Base-by-base conservation (phyloP, 2,888 invertebrate species). In the Leucania comma region DNA sequence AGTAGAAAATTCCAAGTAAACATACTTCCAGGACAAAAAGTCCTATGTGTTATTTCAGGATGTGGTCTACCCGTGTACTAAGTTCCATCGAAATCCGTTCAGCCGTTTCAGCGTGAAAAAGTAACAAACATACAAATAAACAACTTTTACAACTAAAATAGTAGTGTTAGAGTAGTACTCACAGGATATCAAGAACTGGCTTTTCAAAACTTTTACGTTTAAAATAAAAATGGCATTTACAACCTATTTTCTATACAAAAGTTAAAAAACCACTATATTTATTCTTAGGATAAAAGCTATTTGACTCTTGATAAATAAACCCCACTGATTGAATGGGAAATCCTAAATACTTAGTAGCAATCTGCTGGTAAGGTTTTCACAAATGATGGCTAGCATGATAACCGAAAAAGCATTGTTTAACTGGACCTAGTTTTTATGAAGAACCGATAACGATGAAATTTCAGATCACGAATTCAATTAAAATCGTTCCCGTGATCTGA, bases 401-500 rank as follows among this genome's bases (percentile, higher is more conserved):
- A 35, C 24, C n/a, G 12, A 51, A 38, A 8, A 26, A 46, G 1
- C 10, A 17, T n/a, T n/a, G n/a, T 1, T 22, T 6, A 20, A n/a
- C 8, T 29, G 8, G 0, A 46, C 68, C 32, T 61, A 0, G 24
- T 68, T 50, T 53, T 0, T 22, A 58, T 53, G 17, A 54, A 20
- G 26, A 59, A 60, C 51, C 1, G 38, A 58, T 32, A 53, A 50
- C 14, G 50, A 20, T 20, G 8, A 54, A 60, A 35, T 46, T 54
- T 57, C 32, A 32, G 20, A 66, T 56, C n/a, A 61, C 26, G 2
- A 29, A 57, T 22, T 38, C 38, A 77, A 78, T 68, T 61, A 51
- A 68, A 68, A 32, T 24, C 8, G 22, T 29, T 38, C 6, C 54
- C 12, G 29, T 42, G n/a, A 72, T 50, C 60, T 50, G 24, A 29